Evolutionary conservation across 2,797 vertebrate genomes (phyloP), one percentile per base, ranked within the genome.

Genomic region (Rousettus madagascariensis): DNA sequence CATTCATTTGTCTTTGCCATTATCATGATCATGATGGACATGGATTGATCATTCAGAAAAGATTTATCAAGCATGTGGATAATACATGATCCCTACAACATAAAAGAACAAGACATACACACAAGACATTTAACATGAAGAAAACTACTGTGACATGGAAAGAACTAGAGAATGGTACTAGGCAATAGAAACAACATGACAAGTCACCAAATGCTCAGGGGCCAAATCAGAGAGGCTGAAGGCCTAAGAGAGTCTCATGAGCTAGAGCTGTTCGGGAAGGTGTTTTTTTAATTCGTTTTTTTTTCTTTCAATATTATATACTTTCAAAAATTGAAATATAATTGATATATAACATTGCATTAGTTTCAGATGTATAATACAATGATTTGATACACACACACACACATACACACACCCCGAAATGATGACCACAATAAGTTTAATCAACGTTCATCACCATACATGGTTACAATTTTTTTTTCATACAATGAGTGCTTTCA

Each of bases 281-380:
- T 30, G 1, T 49, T 66, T 55, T 59, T 22, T 68, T 28, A 55
- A 65, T 55, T 16, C 38, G n/a, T 66, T 68, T 55, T 55, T 33
- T 33, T 65, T 74, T 74, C 49, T 63, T 88, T 82, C 57, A 72
- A 72, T 36, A 16, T n/a, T 57, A 59, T 19, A 65, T 38, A 65
- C 61, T 36, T 80, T 57, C 1, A n/a, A 55, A 87, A 82, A 53
- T 19, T 36, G 46, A 82, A 17, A 74, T 65, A 53, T 33, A 72
- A 93, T 43, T 20, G 33, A 71, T 33, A 87, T 33, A 22, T 75
- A 92, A 53, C 80, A 55, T 69, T 69, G 53, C 66, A 36, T 82
- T 87, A 19, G 30, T 90, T 68, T 68, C 69, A 57, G 22, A 11
- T 10, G 4, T 43, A 43, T 5, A 53, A 20, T 2, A 7, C 33